Conservation (phyloP, 1,140 invertebrate species). For the Galleria mellonella region DNA sequence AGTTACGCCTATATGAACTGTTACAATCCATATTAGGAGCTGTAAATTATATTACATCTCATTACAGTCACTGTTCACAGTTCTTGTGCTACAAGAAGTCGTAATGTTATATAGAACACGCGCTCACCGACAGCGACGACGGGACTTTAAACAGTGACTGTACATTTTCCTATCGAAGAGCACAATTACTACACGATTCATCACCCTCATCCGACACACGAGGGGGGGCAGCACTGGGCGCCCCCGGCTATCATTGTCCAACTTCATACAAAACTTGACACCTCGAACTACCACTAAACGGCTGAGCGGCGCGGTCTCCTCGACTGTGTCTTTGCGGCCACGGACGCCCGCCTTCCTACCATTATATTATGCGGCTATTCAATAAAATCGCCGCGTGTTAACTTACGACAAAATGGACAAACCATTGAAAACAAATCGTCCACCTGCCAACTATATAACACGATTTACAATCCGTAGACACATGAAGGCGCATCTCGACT, state of each 20-base stretch:
- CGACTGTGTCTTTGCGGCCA: neutral
- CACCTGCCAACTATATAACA: conserved; percentile 22
- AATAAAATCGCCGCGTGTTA: conserved; percentile 64
- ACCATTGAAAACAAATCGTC: conserved; percentile 49
- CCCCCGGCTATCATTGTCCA: conserved; percentile 44
- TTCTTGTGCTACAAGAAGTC: neutral
- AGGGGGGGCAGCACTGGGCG: conserved; percentile 15
- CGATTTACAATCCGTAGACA: conserved; percentile 21
- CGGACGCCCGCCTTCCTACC: conserved; percentile 23
- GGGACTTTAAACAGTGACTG: conserved; percentile 25
- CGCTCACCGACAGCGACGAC: conserved; percentile 4
- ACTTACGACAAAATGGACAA: conserved; percentile 55
- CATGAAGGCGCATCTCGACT: neutral
- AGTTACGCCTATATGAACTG: conserved; percentile 67
- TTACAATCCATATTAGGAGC: conserved; percentile 53
- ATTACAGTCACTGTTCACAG: conserved; percentile 23
- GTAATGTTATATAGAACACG: conserved; percentile 4
- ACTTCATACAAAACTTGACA: conserved; percentile 55
- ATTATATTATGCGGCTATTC: conserved; percentile 58
- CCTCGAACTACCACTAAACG: conserved; percentile 26
- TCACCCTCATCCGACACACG: conserved; percentile 33
- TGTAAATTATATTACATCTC: conserved; percentile 65
- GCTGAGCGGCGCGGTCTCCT: neutral
- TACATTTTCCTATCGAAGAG: conserved; percentile 25
- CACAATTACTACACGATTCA: conserved; percentile 21